These are phyloP conservation scores for Marronus borbonicus DNA, from an alignment of 2,888 invertebrate species.

Conservation along the genomic window DNA sequence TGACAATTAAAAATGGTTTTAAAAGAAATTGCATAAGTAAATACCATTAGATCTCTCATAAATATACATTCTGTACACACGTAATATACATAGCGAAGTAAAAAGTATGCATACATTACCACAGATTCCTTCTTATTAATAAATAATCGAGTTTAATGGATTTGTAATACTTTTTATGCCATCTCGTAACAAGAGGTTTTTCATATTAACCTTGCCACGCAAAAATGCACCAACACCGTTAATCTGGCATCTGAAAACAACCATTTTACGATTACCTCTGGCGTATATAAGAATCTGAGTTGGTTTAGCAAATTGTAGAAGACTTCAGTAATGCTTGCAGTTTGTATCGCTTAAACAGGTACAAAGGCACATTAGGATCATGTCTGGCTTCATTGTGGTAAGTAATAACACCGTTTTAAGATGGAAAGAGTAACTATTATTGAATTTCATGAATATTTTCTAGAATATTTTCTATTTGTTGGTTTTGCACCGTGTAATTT, in stretches of 20 bases:
- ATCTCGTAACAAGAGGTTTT: too few relatives aligned
- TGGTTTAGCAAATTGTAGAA: background rate
- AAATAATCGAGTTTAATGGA: too few relatives aligned
- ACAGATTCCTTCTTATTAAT: too few relatives aligned
- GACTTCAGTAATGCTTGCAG: background rate
- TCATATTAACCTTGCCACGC: background rate
- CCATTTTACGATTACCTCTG: background rate
- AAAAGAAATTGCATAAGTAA: too few relatives aligned
- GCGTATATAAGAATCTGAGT: constrained; percentile 3
- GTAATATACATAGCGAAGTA: too few relatives aligned
- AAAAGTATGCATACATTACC: too few relatives aligned
- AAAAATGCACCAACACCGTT: background rate
- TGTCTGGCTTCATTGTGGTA: background rate
- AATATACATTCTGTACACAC: too few relatives aligned
- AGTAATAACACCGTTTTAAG: background rate
- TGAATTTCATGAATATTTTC: background rate
- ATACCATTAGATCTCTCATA: too few relatives aligned
- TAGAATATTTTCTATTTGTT: background rate
- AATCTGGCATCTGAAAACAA: too few relatives aligned
- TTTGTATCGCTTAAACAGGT: background rate
- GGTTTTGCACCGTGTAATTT: constrained; percentile 12
- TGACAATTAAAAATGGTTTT: too few relatives aligned
- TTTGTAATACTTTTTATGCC: too few relatives aligned
- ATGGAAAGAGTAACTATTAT: too few relatives aligned
- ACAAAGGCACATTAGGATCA: constrained; percentile 11